A percentile compares a stretch with the other conserved stretches of the same genome.
phyloP scores from a whole-genome alignment of 2,797 vertebrate species.

The Anabas testudineus region DNA sequence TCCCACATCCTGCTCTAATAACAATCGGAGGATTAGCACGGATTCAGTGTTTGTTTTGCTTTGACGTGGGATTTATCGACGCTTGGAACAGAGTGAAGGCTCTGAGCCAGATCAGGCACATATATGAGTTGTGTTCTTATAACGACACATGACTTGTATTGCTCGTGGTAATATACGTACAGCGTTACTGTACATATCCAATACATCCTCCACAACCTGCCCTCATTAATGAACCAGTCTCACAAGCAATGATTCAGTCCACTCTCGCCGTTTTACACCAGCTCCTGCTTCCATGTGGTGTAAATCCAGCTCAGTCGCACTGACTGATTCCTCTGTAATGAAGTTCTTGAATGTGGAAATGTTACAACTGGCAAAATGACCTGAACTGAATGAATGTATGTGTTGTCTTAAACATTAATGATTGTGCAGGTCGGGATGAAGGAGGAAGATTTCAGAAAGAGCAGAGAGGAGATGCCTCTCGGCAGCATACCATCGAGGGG shows the following conservation, averaged over 20 bases:
- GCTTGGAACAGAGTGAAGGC: conserved; percentile 7
- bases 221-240: too few relatives aligned
- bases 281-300: too few relatives aligned
- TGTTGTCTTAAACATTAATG: conserved; percentile 3
- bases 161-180: neutral
- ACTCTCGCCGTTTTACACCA: too few relatives aligned
- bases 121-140: neutral
- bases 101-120: neutral
- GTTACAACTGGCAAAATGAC: neutral
- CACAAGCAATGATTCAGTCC: too few relatives aligned
- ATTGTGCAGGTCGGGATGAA: conserved; percentile 50
- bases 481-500: conserved; percentile 82
- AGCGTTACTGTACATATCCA: neutral
- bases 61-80: conserved; percentile 22
- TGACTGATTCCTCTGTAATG: neutral
- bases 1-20: conserved; percentile 38
- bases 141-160: neutral
- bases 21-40: conserved; percentile 53
- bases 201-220: neutral
- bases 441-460: conserved; percentile 51
- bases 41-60: conserved; percentile 53
- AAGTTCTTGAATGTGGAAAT: neutral
- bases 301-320: neutral
- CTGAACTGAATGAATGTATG: neutral
- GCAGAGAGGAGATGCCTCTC: conserved; percentile 68